Conservation (phyloP, 2,113 vertebrate species). For the Melierax canorus region DNA sequence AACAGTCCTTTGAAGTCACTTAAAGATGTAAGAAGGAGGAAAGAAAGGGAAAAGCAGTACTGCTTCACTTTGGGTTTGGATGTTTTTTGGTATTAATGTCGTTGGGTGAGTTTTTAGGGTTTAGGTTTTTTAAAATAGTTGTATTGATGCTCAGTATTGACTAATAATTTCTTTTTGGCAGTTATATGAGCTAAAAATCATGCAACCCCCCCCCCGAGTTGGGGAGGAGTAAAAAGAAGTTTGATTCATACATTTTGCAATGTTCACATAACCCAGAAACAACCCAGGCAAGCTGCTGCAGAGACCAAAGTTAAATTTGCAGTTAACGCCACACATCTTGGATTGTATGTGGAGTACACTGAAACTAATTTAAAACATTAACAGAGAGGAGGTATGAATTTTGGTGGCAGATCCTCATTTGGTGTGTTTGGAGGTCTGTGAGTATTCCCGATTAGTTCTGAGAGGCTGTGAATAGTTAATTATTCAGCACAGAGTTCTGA, state of each 20-base stretch:
- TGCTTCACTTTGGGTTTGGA: not conserved
- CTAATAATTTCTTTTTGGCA: not conserved
- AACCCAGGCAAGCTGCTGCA: not conserved
- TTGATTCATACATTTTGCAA: not conserved
- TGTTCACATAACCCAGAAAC: not conserved
- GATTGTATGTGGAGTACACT: not conserved
- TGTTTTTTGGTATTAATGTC: not conserved
- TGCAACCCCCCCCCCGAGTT: not conserved
- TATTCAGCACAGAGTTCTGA: conserved; percentile 35
- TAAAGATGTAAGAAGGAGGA: not conserved
- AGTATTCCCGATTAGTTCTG: not conserved
- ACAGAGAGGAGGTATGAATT: not conserved
- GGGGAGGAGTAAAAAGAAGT: not conserved
- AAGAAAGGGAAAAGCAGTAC: not conserved
- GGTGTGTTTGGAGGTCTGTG: not conserved
- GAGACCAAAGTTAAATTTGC: not conserved
- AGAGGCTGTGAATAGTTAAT: conserved; percentile 52
- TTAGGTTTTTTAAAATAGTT: not conserved
- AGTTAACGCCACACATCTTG: accelerated
- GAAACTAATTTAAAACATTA: not conserved
- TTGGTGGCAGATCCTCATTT: not conserved
- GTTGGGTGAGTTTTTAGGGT: not conserved
- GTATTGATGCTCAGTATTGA: not conserved
- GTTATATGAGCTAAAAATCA: not conserved
- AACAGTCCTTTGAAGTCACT: not conserved